phyloP scores from a whole-genome alignment of 2,113 vertebrate species.

The Solea solea region DNA sequence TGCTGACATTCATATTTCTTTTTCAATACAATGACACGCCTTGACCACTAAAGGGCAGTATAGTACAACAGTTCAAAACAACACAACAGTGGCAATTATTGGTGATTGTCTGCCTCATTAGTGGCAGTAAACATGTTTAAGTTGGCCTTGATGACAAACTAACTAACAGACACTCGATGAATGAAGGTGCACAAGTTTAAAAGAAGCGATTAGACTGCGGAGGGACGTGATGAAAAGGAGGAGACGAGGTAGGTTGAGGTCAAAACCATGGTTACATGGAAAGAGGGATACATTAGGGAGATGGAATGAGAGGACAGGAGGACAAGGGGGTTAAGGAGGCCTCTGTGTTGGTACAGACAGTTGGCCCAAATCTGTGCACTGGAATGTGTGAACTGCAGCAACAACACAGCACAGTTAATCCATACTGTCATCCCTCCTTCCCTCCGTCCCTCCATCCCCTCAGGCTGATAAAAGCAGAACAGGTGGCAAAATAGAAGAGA shows the following conservation, averaged over 20 bases:
- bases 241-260: neutral
- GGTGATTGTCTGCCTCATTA: neutral
- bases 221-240: neutral
- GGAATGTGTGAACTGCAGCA: slow-evolving; percentile 82
- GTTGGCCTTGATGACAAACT: neutral
- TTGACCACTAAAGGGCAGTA: slow-evolving; percentile 34
- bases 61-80: neutral
- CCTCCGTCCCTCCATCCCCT: slow-evolving; percentile 16
- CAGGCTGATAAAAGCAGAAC: slow-evolving; percentile 46
- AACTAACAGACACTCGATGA: neutral
- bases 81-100: neutral
- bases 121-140: slow-evolving; percentile 23
- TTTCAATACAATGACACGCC: neutral
- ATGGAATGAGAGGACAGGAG: neutral
- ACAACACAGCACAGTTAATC: slow-evolving; percentile 80
- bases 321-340: slow-evolving; percentile 44
- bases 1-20: too few species aligned
- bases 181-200: neutral
- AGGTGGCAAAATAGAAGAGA: slow-evolving; percentile 52
- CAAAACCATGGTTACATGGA: neutral
- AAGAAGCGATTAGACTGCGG: neutral
- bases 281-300: neutral
- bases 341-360: slow-evolving; percentile 55
- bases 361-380: slow-evolving; percentile 40
- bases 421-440: slow-evolving; percentile 51